Base-by-base conservation (phyloP, 2,888 invertebrate species). In the Hydrotaea cyrtoneurina region DNA sequence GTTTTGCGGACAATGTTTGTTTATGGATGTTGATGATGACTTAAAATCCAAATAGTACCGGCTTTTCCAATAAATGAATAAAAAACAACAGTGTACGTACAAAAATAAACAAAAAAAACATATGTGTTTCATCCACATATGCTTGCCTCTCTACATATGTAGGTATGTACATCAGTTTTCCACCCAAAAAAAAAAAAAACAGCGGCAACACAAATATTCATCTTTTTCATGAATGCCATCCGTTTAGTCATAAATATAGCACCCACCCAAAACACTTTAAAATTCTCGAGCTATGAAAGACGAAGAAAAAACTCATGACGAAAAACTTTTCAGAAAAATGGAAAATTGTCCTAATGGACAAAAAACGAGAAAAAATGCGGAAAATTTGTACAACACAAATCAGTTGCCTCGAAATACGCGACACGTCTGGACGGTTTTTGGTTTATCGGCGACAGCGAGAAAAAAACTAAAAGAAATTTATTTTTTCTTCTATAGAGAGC, bases 381-480 rank as follows among this genome's bases (percentile, higher is more conserved):
- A 85, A 85, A 82, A 85, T 80, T 76, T 43, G 59, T 75, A 71
- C n/a, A 82, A 82, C 46, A 69, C 69, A 69, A 69, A 69, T 85
- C 85, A 85, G 85, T 85, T 85, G 82, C 13, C 79, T 55, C 31
- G 74, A 73, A 50, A 82, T 74, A 80, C 73, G 85, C 85, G 82
- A 82, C 85, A 85, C 71, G 79, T 80, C 82, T 85, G 82, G 82
- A 80, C 73, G 82, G 62, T 11, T 79, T 69, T 31, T 62, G 69
- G 84, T 5, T 86, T 62, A 74, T 89, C 86, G 57, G 86, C 73
- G 2, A 59, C 23, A 59, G 23, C 4, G 59, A 59, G 23, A 59
- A 59, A 23, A 2, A 15, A 74, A 75, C 69, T 17, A 19, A 36
- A 76, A 66, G 66, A 76, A 66, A 78, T 55, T 31, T 7, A 31